Conservation (phyloP, 2,797 vertebrate species). For the Neosilurus mollespiculum region DNA sequence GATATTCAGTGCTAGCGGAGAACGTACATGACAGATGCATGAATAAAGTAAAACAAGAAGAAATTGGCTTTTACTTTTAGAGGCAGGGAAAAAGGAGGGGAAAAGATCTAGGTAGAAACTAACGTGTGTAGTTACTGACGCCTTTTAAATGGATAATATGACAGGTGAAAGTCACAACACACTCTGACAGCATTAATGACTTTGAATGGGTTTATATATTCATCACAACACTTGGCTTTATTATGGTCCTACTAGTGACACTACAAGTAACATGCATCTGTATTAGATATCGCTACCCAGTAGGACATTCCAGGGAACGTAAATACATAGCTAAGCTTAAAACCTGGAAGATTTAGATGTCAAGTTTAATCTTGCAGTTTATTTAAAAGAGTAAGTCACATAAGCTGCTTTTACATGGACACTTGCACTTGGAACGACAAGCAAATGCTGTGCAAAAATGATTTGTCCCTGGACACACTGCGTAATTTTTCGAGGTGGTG, state of each 20-base stretch:
- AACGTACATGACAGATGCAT: background rate
- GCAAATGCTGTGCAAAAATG: too few relatives aligned
- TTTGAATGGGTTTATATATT: background rate
- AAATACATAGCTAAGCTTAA: conserved; percentile 6
- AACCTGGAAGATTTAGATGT: conserved; percentile 17
- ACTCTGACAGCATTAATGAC: background rate
- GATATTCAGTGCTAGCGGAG: background rate
- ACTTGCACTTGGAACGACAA: too few relatives aligned
- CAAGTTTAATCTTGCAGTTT: conserved; percentile 25
- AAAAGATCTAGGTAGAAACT: background rate
- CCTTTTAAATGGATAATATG: background rate
- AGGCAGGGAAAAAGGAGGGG: background rate
- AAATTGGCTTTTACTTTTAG: background rate
- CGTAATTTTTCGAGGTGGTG: too few relatives aligned
- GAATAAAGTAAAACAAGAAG: background rate
- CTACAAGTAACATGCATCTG: background rate
- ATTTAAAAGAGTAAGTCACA: conserved; percentile 31
- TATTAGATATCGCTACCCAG: background rate
- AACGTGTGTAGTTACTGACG: background rate
- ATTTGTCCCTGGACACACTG: too few relatives aligned
- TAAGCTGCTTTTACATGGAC: too few relatives aligned
- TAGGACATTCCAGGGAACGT: background rate
- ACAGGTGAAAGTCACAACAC: background rate
- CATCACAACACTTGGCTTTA: background rate
- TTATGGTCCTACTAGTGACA: background rate